Evolutionary conservation across 2,888 invertebrate genomes (phyloP), one percentile per base, ranked within the genome.

Genomic region (Pardosa pseudoannulata): DNA sequence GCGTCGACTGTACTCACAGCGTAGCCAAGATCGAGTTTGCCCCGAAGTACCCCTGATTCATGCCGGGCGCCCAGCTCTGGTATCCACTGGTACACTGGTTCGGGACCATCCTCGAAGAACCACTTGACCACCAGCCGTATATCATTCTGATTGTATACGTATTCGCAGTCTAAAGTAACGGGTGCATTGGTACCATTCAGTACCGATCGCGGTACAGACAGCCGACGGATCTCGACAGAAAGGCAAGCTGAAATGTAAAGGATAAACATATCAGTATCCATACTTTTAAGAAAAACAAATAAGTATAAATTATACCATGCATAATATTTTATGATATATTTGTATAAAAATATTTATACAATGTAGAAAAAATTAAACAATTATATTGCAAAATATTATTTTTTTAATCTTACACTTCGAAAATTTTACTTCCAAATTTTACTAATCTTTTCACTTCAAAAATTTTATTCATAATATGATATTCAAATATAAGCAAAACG

Each of bases 21-120:
- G 65, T 87, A 89, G 50, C 89, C 64, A 31, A 88, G 68, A 85
- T 89, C 89, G n/a, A 89, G 78, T 9, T 87, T 76, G 19, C 86
- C 89, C 3, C 83, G 50, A 16, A 89, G 75, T 7, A 87, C 76
- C 31, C 88, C 88, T 0, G 89, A 89, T 23, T 87, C 88, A 74
- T 88, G 82, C 11, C 89, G 76, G 23, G 83, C 86, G 16, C 88
- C 82, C 9, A 88, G 79, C 31, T 89, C 89, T n/a, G 89, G 89
- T 3, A 89, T 89, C 89, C 89, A 89, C 71, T 89, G 89, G 73
- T 89, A 89, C 16, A 89, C 88, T 7, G 89, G 89, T 62, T 89
- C 88, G n/a, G 88, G 76, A 41, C 89, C 89, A 7, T 89, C 88
- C 64, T 89, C 88, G 46, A 89, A 89, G 70, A 89, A 89, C 89